Base-by-base conservation (phyloP, 2,113 vertebrate genomes). In the Coptodon bakossiorum region DNA sequence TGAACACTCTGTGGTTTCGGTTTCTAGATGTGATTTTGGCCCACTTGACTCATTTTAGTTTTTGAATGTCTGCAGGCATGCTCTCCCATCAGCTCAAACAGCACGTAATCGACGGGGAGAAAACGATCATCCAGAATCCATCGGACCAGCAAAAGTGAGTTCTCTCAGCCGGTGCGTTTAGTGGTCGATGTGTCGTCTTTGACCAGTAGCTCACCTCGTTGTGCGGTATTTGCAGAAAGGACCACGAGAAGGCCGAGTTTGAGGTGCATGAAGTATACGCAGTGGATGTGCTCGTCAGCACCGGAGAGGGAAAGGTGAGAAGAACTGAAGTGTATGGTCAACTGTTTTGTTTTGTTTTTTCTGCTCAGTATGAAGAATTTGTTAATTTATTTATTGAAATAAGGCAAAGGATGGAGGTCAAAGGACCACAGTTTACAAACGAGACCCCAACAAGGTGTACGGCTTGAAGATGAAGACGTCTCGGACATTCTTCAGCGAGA, bases 401-500 rank as follows among this genome's bases (percentile, higher is more conserved):
- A 87, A 99, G 99, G 98, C 98, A 1, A 98, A 97, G 94, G 98
- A 99, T 34, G 98, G 97, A 5, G 98, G 98, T 10, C 98, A 98
- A 95, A 98, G 99, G 95, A 99, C 98, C 86, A 99, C 98, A 1
- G 98, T 99, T 90, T 99, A 99, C 94, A 99, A 99, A 93, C 96
- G 99, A 95, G 98, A 99, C 94, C 98, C 98, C 57, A 98, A 97
- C 95, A 99, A 99, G 92, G 98, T 99, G 89, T 99, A 99, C 6
- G 98, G 98, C 81, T 89, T 99, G 91, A 99, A 99, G 95, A 99
- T 99, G 98, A 99, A 99, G 97, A 98, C 99, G 24, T 99, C 99
- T 54, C 98, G 98, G 91, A 97, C 97, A 73, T 99, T 99, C 96
- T 98, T 99, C 96, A 99, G 98, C 40, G 98, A 99, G 94, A 97